Evolutionary conservation across 2,888 invertebrate genomes (phyloP).

Genomic region (Ptilodon capucinus): DNA sequence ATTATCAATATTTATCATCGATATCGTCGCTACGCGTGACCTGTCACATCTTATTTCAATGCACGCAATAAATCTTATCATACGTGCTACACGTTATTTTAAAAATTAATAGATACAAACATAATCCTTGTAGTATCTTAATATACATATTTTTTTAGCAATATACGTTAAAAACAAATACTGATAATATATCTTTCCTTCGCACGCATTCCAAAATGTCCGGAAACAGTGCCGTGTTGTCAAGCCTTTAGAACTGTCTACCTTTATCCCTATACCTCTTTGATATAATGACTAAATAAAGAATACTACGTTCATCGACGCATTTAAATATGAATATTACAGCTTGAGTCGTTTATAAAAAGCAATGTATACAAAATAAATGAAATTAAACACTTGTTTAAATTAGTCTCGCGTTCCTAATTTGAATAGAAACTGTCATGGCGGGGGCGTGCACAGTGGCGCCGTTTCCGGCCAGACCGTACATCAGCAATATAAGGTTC

Average conservation of each 20-base stretch:
- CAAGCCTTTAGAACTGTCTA: slow-evolving; percentile 43
- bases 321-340: background rate
- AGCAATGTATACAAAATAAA: slow-evolving; percentile 31
- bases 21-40: background rate
- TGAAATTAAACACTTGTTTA: slow-evolving; percentile 18
- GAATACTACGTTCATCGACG: slow-evolving; percentile 18
- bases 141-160: no score
- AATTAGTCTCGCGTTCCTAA: slow-evolving; percentile 45
- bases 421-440: slow-evolving; percentile 73
- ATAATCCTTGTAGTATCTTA: no score
- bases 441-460: slow-evolving; percentile 54
- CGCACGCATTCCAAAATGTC: slow-evolving; percentile 49
- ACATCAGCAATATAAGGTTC: no score
- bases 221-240: slow-evolving; percentile 63
- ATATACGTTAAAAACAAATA: no score
- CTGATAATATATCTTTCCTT: slow-evolving; percentile 37
- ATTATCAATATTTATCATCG: background rate
- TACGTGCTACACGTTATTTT: no score
- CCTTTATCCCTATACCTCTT: slow-evolving; percentile 9
- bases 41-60: background rate
- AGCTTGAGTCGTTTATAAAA: slow-evolving; percentile 4
- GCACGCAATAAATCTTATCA: background rate
- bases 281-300: slow-evolving; percentile 5
- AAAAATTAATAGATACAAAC: no score
- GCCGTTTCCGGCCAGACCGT: slow-evolving; percentile 61